Evolutionary conservation across 1,140 invertebrate species (phyloP).

Genomic region (Aphaenogaster ashmeadi): DNA sequence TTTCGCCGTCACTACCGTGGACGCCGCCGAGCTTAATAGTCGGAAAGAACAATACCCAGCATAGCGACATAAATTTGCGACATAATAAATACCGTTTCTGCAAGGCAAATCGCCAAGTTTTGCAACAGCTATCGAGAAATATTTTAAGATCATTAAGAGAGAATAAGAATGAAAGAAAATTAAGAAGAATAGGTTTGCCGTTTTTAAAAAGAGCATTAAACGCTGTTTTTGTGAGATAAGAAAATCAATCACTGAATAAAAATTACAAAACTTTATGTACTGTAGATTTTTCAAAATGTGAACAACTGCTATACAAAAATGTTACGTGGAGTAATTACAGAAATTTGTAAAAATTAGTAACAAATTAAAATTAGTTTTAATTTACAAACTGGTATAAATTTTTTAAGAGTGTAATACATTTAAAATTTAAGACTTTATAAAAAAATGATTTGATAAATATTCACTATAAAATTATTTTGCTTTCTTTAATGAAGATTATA

Average conservation of each 20-base stretch:
- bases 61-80: constrained; percentile 45
- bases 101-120: constrained; percentile 46
- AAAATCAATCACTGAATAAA: background rate
- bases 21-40: constrained; percentile 43
- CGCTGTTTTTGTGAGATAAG: background rate
- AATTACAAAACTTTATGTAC: background rate
- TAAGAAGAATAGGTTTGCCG: background rate
- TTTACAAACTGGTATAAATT: background rate
- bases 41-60: constrained; percentile 47
- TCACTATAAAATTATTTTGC: background rate
- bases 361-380: background rate
- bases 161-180: background rate
- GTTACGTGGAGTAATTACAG: background rate
- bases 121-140: constrained; percentile 7
- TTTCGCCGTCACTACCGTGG: constrained; percentile 24
- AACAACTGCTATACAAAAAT: background rate
- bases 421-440: background rate
- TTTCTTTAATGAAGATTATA: background rate
- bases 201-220: background rate
- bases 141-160: background rate
- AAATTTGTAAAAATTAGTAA: background rate
- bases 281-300: background rate
- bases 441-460: background rate
- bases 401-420: background rate
- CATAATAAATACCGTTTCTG: constrained; percentile 37